Conservation (phyloP, 2,113 vertebrate species). For the Sclerurus mexicanus region DNA sequence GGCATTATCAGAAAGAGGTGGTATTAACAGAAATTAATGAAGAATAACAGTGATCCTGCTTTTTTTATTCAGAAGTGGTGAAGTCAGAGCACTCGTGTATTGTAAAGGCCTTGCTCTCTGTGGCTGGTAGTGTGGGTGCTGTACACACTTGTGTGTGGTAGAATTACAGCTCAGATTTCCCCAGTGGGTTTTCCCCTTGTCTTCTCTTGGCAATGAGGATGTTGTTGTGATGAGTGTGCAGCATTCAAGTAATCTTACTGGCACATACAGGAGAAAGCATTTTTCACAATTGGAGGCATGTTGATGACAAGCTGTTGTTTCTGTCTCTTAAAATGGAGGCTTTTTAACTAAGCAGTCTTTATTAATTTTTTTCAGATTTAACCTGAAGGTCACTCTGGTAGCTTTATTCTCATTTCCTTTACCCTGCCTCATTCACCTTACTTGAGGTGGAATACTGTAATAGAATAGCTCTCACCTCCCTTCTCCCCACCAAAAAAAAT, state of each 20-base stretch:
- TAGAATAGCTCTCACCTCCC: not conserved
- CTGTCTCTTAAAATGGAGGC: not conserved
- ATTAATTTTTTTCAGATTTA: not conserved
- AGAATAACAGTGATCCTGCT: not conserved
- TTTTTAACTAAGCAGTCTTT: not conserved
- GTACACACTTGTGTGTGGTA: accelerated
- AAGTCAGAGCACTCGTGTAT: not conserved
- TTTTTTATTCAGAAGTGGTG: not conserved
- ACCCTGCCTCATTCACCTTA: not conserved
- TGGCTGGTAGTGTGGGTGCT: not conserved
- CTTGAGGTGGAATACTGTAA: not conserved
- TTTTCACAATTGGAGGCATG: not conserved
- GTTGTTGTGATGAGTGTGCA: not conserved
- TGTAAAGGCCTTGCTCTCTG: not conserved
- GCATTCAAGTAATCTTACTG: not conserved
- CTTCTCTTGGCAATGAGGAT: not conserved
- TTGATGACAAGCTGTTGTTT: not conserved
- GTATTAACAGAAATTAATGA: not conserved
- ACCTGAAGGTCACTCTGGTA: not conserved
- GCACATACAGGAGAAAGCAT: not conserved
- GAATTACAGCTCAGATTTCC: not conserved
- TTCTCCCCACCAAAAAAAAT: not conserved
- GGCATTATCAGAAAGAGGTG: not conserved
- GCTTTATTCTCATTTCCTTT: not conserved
- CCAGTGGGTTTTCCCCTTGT: not conserved